These are phyloP conservation scores for Trematomus loennbergii DNA, from an alignment of 2,113 vertebrate genomes.

Conservation along the genomic window DNA sequence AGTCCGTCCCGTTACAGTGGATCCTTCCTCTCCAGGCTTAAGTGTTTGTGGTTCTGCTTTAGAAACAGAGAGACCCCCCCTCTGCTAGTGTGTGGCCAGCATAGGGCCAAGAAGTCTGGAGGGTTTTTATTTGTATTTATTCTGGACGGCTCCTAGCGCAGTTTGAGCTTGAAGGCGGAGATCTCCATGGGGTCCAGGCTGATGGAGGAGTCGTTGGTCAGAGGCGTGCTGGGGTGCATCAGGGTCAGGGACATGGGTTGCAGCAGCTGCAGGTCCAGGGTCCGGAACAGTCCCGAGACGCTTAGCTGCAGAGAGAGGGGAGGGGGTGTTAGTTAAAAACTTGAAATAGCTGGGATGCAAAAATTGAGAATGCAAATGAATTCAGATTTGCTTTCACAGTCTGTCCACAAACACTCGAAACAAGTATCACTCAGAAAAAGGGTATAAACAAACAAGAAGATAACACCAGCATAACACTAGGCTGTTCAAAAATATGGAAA, in stretches of 20 bases:
- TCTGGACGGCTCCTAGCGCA: slow-evolving; percentile 82
- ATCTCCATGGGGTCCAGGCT: slow-evolving; percentile 95
- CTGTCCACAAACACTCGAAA: too few species aligned
- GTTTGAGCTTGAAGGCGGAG: slow-evolving; percentile 90
- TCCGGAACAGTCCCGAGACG: slow-evolving; percentile 88
- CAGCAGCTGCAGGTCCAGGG: slow-evolving; percentile 89
- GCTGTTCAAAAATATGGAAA: not conserved
- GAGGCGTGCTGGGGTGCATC: slow-evolving; percentile 86
- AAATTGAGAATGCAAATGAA: not conserved
- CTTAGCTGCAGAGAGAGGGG: slow-evolving; percentile 80
- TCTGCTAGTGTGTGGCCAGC: slow-evolving; percentile 26
- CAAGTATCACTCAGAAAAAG: too few species aligned
- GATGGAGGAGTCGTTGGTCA: slow-evolving; percentile 88
- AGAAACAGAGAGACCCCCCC: slow-evolving; percentile 38
- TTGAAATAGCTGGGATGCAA: not conserved
- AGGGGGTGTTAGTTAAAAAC: not conserved
- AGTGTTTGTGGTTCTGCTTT: slow-evolving; percentile 53
- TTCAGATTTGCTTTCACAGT: too few species aligned
- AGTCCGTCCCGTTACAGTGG: slow-evolving; percentile 65
- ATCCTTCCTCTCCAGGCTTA: slow-evolving; percentile 27
- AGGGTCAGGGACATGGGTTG: slow-evolving; percentile 93
- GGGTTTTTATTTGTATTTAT: slow-evolving; percentile 32
- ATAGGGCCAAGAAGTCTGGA: slow-evolving; percentile 49
- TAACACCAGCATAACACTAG: too few species aligned
- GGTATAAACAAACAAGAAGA: too few species aligned